Base-by-base conservation (phyloP, 1,140 invertebrate genomes). In the Drosophila orena region DNA sequence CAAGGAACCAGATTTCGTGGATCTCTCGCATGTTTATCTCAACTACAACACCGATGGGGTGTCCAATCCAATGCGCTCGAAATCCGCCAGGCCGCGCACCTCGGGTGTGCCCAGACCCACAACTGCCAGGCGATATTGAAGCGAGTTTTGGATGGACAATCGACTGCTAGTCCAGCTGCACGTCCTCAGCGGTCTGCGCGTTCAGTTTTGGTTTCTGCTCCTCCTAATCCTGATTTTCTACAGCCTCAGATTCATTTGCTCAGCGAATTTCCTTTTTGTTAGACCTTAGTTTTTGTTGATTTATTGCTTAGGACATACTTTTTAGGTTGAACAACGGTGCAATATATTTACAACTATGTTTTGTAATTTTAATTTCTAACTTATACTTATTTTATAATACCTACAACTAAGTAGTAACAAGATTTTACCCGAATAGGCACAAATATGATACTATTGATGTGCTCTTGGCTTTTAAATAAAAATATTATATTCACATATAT, bases 21-120 rank as follows among this genome's bases (percentile, higher is more conserved):
- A 92, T 74, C 70, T 92, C 0, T 92, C 91, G 0, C 92, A 92
- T 53, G 91, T 92, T 1, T 92, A 92, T 81, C 78, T 92, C 8
- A 92, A 91, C 57, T 92, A 92, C 34, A 92, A 91, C 42, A 91
- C 84, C 3, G 91, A 92, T 6, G 71, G 74, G 11, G 85, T 92
- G 1, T 70, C 86, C 27, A 91, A 92, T 74, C 90, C 92, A 0
- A 58, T 92, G 53, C 77, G 90, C 14, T 55, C 79, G 43, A 89
- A 91, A 49, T 91, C 91, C 10, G 83, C 88, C 7, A 72, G 91
- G 56, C 91, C 91, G 20, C 64, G 91, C 24, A 92, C 91, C 12
- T 92, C 92, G 1, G 92, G 92, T 15, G 92, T 92, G 2, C 92
- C 92, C 12, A 61, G 91, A 12, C 89, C 85, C 3, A 92, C 91